Evolutionary conservation across 1,140 invertebrate genomes (phyloP).

Genomic region (Pogonomyrmex californicus): DNA sequence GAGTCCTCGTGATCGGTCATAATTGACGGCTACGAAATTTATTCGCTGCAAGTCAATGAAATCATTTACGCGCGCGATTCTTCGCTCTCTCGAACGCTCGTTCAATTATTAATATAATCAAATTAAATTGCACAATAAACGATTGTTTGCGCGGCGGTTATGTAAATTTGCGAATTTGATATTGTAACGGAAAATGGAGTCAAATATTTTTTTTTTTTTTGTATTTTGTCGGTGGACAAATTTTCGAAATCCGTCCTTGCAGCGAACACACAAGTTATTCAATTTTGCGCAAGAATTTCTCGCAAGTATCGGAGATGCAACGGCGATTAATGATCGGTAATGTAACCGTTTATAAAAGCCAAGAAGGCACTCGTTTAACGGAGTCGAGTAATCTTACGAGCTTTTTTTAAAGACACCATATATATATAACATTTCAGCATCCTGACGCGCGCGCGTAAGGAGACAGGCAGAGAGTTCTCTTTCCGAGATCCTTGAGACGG

Average conservation of each 20-base stretch:
- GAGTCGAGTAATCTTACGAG: slow-evolving; percentile 52
- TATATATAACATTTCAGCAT: slow-evolving; percentile 86
- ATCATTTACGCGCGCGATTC: background rate
- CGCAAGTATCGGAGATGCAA: slow-evolving; percentile 16
- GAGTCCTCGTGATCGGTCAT: slow-evolving; percentile 51
- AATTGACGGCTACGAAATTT: slow-evolving; percentile 25
- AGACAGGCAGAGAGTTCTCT: slow-evolving; percentile 77
- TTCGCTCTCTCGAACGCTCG: background rate
- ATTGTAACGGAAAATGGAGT: background rate
- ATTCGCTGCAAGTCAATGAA: slow-evolving; percentile 46
- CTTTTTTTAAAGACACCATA: slow-evolving; percentile 77
- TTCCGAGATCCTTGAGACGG: slow-evolving; percentile 82
- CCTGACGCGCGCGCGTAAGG: slow-evolving; percentile 83
- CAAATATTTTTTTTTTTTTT: background rate
- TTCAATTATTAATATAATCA: background rate
- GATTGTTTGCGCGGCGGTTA: background rate
- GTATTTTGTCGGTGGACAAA: background rate
- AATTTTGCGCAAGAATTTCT: slow-evolving; percentile 10
- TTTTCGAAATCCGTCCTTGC: slow-evolving; percentile 13
- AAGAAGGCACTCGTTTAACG: slow-evolving; percentile 62
- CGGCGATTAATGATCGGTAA: slow-evolving; percentile 35
- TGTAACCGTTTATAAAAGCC: slow-evolving; percentile 21
- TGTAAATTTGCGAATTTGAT: background rate
- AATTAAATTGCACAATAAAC: slow-evolving; percentile 4
- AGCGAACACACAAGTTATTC: slow-evolving; percentile 9